Evolutionary conservation across 2,797 vertebrate species (phyloP), one percentile per base, ranked within the genome.

Genomic region (Enteromius mattozi): DNA sequence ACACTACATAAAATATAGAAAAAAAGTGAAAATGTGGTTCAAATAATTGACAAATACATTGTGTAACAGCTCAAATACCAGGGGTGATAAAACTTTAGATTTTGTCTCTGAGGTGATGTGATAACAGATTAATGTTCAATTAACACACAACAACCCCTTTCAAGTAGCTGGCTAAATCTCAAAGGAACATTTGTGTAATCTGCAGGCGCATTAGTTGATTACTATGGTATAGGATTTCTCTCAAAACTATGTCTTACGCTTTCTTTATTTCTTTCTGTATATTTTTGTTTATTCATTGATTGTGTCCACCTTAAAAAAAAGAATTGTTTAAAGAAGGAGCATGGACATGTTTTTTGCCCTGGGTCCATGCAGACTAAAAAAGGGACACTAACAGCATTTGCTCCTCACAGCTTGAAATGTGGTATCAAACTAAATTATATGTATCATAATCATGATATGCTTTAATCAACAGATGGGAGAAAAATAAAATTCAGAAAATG

Each of bases 141-240:
- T 78, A 78, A 30, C 16, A 3, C 40, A 63, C 63, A 61, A 63
- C 56, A 42, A 17, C 27, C 37, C 76, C 37, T 40, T 37, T 27
- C 14, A 78, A 63, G 75, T 30, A 42, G 76, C 56, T n/a, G 37
- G 40, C 37, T 45, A 63, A 63, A 17, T 78, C 76, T 45, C 56
- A 37, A 78, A 12, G 8, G 76, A 40, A 9, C 37, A 63, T 30
- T 63, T 63, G 45, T 61, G 37, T 45, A 42, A 78, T 63, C 24
- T 17, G 40, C 19, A 45, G 16, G 37, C 40, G 16, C 59, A 78
- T 78, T 63, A 78, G 76, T 78, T 78, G 10, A 78, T 42, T 45
- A 14, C 49, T 78, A 40, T 45, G 21, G 14, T 37, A 59, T 76
- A 63, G 21, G 2, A 42, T 42, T 63, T 63, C 2, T 42, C 14